Evolutionary conservation across 2,888 invertebrate species (phyloP), one percentile per base, ranked within the genome.

Genomic region (Papilio elwesi): DNA sequence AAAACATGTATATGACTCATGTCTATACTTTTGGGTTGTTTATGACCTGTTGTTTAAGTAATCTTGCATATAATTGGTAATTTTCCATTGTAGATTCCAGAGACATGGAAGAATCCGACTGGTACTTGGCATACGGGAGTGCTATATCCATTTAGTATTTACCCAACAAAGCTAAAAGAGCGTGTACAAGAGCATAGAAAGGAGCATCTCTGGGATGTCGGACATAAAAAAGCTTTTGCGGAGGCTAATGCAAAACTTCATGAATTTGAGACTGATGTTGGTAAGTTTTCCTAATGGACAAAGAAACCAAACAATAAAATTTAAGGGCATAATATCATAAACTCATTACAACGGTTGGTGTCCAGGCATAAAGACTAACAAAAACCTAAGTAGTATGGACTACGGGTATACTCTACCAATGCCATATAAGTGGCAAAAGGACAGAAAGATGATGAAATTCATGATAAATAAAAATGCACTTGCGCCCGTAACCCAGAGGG

Each of bases 121-220:
- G 97, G 97, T 47, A 95, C 96, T 76, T 99, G 96, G 94, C 96
- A 98, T 76, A 94, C 99, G 73, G 99, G 99, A 6, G 90, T 98
- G 0, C 97, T 99, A 85, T 95, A 96, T 84, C 96, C 97, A 3
- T 97, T 95, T 88, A 97, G 97, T 81, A 92, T 99, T 53, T 99
- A 98, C 88, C 98, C 99, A 0, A 95, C 96, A 64, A 96, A 96
- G 83, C 93, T 99, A 55, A 95, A 96, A 78, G 98, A 98, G 76
- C 95, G 98, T 71, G 95, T 99, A 71, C 94, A 95, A 75, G 96
- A 96, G 76, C 96, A 97, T 78, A 95, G 97, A 7, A 97, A 97
- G 82, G 96, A 97, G 79, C 97, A 97, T 79, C 84, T 94, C 26
- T 99, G 98, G 98, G 98, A 98, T 87, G 95, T 96, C 51, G 94